Evolutionary conservation across 2,797 vertebrate species (phyloP).

Genomic region (Megalops cyprinoides): DNA sequence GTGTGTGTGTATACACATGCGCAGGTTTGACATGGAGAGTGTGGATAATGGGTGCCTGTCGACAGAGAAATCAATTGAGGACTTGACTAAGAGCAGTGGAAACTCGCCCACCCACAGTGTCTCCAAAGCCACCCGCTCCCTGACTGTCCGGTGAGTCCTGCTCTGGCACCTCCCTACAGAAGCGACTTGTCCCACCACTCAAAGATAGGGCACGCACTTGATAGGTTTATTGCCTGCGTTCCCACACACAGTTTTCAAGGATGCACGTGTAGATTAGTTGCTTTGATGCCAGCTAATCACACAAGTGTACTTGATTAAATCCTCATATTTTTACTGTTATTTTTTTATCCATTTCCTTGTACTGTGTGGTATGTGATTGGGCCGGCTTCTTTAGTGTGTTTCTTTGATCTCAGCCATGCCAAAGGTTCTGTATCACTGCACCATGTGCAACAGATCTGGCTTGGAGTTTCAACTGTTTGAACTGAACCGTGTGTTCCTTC

Average conservation of each 20-base stretch:
- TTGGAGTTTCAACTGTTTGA: background rate
- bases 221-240: no score
- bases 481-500: no score
- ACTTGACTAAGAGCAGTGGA: constrained; percentile 78
- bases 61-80: constrained; percentile 85
- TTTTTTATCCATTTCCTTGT: background rate
- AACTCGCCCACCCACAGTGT: constrained; percentile 72
- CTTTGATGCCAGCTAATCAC: background rate
- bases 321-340: background rate
- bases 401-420: background rate
- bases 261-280: background rate
- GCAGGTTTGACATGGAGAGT: constrained; percentile 84
- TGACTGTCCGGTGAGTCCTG: constrained; percentile 83
- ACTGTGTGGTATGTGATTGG: background rate
- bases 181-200: no score
- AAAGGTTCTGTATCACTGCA: background rate
- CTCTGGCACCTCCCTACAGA: background rate
- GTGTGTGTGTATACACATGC: background rate
- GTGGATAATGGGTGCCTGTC: constrained; percentile 80
- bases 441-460: background rate
- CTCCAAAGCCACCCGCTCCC: constrained; percentile 77
- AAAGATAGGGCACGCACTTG: no score
- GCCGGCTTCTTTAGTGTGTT: background rate
- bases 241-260: background rate
- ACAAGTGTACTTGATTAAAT: background rate